A percentile compares a stretch with the other conserved stretches of the same genome.
Conservation (phyloP, 2,888 invertebrate genomes). For the Drepana falcataria region DNA sequence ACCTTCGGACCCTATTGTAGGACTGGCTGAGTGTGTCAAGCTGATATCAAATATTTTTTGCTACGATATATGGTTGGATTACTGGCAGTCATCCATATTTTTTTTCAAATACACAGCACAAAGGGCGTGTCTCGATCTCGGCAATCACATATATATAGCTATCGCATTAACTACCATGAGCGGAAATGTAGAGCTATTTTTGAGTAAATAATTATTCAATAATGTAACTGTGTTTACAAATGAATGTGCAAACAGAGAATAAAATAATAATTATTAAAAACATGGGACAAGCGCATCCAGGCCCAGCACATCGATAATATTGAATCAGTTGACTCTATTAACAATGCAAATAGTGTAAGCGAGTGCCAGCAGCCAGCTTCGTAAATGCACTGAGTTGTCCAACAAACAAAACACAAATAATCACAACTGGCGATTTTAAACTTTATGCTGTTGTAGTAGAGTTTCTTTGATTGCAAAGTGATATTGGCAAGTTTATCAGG, state of each 20-base stretch:
- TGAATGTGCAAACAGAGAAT: too few species aligned
- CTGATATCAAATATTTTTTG: too few species aligned
- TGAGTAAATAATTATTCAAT: too few species aligned
- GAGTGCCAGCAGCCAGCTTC: constrained; percentile 50
- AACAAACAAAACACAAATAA: constrained; percentile 15
- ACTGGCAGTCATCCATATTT: too few species aligned
- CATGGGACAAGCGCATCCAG: not conserved
- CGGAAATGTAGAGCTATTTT: too few species aligned
- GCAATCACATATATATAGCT: too few species aligned
- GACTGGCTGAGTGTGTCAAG: too few species aligned
- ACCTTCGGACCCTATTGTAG: too few species aligned
- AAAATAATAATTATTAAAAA: not conserved
- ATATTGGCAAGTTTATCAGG: constrained; percentile 41
- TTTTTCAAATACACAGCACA: too few species aligned
- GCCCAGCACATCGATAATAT: constrained; percentile 53
- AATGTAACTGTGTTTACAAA: not conserved
- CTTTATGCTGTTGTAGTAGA: constrained; percentile 9
- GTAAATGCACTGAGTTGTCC: constrained; percentile 52
- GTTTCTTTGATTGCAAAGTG: constrained; percentile 10
- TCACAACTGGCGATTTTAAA: constrained; percentile 9
- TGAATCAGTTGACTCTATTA: constrained; percentile 67
- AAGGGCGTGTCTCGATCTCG: too few species aligned
- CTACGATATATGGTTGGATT: too few species aligned
- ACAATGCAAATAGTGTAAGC: constrained; percentile 64
- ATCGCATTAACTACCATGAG: too few species aligned